A percentile compares a stretch with the other conserved stretches of the same genome.
These are phyloP conservation scores for Phasia obesa DNA, from an alignment of 2,888 invertebrate genomes.

Conservation along the genomic window DNA sequence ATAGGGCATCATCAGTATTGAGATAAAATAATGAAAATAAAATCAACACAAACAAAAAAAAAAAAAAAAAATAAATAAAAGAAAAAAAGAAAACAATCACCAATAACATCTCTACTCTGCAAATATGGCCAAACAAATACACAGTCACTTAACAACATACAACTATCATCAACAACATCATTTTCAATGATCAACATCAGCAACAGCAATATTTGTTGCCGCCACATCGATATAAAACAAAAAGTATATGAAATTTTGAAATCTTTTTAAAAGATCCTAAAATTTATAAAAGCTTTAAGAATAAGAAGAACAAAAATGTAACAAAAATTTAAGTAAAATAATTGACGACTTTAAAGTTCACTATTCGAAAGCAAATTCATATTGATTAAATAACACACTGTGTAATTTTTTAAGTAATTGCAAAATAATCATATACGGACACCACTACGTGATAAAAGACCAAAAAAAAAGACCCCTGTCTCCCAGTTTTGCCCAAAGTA, in stretches of 20 bases:
- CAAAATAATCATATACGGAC: too few relatives aligned
- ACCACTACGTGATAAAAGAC: too few relatives aligned
- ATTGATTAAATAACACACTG: too few relatives aligned
- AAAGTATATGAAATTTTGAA: constrained; percentile 35
- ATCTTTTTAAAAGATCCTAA: constrained; percentile 52
- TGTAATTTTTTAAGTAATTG: too few relatives aligned
- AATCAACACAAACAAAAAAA: constrained; percentile 27
- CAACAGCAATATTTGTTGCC: constrained; percentile 45
- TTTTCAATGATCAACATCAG: constrained; percentile 40
- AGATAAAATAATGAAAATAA: constrained; percentile 51
- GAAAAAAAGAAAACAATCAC: constrained; percentile 34
- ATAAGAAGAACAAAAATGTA: too few relatives aligned
- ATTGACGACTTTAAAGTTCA: not conserved
- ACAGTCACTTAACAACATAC: constrained; percentile 11
- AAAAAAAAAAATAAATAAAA: constrained; percentile 33
- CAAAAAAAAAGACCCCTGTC: too few relatives aligned
- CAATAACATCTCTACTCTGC: constrained; percentile 43
- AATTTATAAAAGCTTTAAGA: constrained; percentile 14
- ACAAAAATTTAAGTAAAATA: not conserved
- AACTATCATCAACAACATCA: constrained; percentile 38
- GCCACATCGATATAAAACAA: constrained; percentile 23
- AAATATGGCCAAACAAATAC: constrained; percentile 14
- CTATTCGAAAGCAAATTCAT: not conserved
- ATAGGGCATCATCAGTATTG: constrained; percentile 79
- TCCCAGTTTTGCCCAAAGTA: too few relatives aligned